Base-by-base conservation (phyloP, 2,113 vertebrate genomes). In the Poecile atricapillus region DNA sequence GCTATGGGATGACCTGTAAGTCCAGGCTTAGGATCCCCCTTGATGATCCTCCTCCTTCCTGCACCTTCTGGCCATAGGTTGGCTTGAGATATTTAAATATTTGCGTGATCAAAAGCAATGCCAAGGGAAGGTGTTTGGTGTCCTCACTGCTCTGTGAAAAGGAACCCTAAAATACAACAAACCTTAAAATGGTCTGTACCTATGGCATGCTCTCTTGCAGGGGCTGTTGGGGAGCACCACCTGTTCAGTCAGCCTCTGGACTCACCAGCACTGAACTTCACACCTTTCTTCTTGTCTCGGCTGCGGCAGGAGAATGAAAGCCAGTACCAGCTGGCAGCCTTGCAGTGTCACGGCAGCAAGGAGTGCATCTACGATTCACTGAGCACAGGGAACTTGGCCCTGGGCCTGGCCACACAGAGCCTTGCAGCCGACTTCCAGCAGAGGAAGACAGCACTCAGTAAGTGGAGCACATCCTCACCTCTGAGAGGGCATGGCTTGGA, bases 1-100 rank as follows among this genome's bases (percentile, higher is more conserved):
- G 14, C 68, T 96, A 95, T 0, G 96, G 96, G 44, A 92, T 96
- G 94, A 93, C 95, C 50, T 97, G 96, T 97, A 93, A 93, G 96
- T 90, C 44, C 22, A 33, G 30, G 12, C 50, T 88, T 2, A 1
- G 55, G 33, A 39, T 43, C 23, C 19, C 18, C 9, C 14, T 56
- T 70, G 43, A 35, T 1, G 1, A 62, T 60, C 28, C 17, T 20
- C 18, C 18, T 22, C 0, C 0, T 56, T 83, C 46, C 23, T 50
- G 14, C 28, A 30, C 12, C 20, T 93, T 64, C 59, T 33, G 43
- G 31, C 15, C 33, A 1, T 28, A 8, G 23, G 80, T 90, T 46
- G 55, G 12, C 47, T 83, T 67, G 13, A 77, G 55, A 33, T 3
- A 50, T 46, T 80, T 58, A 76, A 79, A 59, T 31, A 62, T 7